Percentiles rank a stretch among this genome's conserved stretches.
Conservation (phyloP, 2,797 vertebrate genomes). For the Pempheris klunzingeri region DNA sequence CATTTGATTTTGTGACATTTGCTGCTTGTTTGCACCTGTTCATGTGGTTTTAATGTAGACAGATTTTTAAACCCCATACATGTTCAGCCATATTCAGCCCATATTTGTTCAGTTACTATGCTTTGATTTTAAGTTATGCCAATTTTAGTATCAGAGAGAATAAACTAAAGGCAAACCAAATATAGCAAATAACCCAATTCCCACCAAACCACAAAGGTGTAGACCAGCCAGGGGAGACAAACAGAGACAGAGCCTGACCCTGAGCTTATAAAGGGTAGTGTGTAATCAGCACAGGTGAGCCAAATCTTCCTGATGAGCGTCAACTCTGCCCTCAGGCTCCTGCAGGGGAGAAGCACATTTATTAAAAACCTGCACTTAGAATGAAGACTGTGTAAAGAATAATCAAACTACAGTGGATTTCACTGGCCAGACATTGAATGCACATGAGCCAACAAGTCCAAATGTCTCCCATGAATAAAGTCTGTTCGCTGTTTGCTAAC, state of each 20-base stretch:
- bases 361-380: neutral
- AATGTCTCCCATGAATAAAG: neutral
- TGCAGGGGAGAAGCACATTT: neutral
- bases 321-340: neutral
- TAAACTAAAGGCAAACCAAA: neutral
- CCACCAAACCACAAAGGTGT: neutral
- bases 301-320: slow-evolving; percentile 1
- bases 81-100: too few species aligned
- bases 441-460: neutral
- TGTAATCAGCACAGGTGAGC: slow-evolving; percentile 17
- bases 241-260: neutral
- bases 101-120: too few species aligned
- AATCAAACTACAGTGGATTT: neutral
- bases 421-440: neutral
- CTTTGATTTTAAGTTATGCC: too few species aligned
- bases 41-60: neutral
- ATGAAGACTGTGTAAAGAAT: neutral
- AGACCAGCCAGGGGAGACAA: neutral
- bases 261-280: neutral
- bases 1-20: neutral
- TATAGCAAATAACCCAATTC: neutral
- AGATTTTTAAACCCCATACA: neutral
- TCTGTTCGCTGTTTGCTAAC: neutral
- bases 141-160: neutral
- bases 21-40: neutral